Evolutionary conservation across 92 coral and sea anemone species (phyloP), one percentile per base, ranked within the genome.

Genomic region (Phenganax stokvisi): DNA sequence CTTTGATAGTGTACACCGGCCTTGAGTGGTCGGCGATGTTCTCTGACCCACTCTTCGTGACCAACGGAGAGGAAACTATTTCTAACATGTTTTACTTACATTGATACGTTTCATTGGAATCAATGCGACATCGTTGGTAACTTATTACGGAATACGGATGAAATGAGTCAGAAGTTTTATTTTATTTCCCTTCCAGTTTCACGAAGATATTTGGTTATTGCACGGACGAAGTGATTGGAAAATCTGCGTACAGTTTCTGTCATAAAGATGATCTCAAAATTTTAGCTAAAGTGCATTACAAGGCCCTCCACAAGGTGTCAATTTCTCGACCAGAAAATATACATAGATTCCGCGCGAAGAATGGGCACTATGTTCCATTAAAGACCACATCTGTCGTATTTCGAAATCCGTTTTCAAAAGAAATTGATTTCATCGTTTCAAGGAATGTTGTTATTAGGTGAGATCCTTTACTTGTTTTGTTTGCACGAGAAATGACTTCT

Each of bases 391-490:
- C 93, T 12, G 76, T 80, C 17, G 87, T 85, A 29, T 93, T 93
- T 73, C 89, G 92, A 44, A 93, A 93, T 71, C 98, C 98, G 4
- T 93, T 92, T 86, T 87, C 93, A 31, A 89, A 93, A 73, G 92
- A 93, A 64, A 75, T 90, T 44, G 98, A 93, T 81, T 93, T 86
- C 61, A 71, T 93, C 25, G 82, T 89, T 29, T 86, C 87, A 72
- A 72, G 71, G 53, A 91, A 91, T 74, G 81, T 37, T 12, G 87
- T 91, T 8, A 47, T 91, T 30, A 84, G 66, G 96, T 91, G 64
- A 87, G 96, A 89, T 51, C 47, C 60, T 77, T 37, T 30, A 57
- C 7, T 37, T 37, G 47, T 37, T 37, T 37, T 37, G 47, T 37
- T 37, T 37, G 47, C 47, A 5, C 5, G 47, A 37, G 47, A 37